Conservation (phyloP, 2,888 invertebrate genomes). For the Lucinisca nassula region DNA sequence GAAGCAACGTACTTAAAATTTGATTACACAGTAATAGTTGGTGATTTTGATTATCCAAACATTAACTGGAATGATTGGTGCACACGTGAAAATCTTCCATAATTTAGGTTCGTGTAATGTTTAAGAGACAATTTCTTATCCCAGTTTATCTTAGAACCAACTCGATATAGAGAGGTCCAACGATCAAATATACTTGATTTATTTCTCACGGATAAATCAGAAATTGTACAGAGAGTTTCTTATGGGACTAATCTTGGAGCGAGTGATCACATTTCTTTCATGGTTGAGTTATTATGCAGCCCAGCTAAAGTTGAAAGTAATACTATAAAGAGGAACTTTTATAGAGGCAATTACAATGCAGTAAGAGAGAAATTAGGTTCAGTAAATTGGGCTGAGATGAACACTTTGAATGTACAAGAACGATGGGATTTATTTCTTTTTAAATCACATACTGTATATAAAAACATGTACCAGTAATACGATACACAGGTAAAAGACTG, state of each 20-base stretch:
- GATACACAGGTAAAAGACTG: not conserved
- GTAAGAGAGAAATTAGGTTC: not conserved
- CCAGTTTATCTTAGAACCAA: not conserved
- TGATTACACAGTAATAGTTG: too few relatives aligned
- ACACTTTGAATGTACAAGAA: not conserved
- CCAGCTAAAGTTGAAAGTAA: not conserved
- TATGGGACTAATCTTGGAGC: not conserved
- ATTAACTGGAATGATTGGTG: too few relatives aligned
- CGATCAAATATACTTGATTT: not conserved
- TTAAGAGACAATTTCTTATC: too few relatives aligned
- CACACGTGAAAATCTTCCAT: too few relatives aligned
- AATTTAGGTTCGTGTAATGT: too few relatives aligned
- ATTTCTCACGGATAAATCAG: not conserved
- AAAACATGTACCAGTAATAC: not conserved
- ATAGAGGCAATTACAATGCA: not conserved
- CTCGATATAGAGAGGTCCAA: not conserved
- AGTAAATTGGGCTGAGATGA: not conserved
- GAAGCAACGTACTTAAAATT: too few relatives aligned
- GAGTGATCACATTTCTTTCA: conserved; percentile 1
- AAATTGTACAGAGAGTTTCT: not conserved
- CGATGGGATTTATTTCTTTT: not conserved
- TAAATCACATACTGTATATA: not conserved
- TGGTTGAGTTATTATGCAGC: not conserved
- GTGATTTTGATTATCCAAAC: too few relatives aligned
- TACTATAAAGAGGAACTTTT: not conserved